Conservation (phyloP, 2,888 invertebrate genomes). For the Gibbula magus region DNA sequence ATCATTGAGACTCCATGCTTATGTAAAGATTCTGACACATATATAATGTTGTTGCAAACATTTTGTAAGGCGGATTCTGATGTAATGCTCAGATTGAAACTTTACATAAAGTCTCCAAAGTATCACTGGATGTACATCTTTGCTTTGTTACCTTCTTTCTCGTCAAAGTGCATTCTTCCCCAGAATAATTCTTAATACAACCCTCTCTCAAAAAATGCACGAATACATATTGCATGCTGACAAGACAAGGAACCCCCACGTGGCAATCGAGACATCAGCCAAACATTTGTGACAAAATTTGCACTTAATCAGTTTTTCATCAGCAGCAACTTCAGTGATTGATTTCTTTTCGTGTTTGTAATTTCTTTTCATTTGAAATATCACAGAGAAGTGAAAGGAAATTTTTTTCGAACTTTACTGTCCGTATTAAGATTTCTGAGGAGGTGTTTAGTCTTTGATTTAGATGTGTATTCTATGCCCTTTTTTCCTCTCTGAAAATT, state of each 20-base stretch:
- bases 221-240: not conserved
- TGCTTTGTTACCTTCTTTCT: no score
- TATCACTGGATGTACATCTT: no score
- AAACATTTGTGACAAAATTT: not conserved
- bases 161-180: no score
- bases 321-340: not conserved
- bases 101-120: no score
- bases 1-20: slow-evolving; percentile 23
- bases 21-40: slow-evolving; percentile 29
- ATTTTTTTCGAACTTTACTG: not conserved
- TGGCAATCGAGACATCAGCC: not conserved
- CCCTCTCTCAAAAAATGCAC: no score
- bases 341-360: not conserved
- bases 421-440: not conserved
- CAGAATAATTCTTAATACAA: no score
- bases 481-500: no score
- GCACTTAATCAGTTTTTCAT: not conserved
- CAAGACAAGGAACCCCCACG: not conserved
- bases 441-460: not conserved
- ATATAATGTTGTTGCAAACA: slow-evolving; percentile 38
- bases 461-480: not conserved
- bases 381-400: not conserved
- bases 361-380: not conserved
- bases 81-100: no score
- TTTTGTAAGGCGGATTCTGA: slow-evolving; percentile 25